A percentile compares a stretch with the other conserved stretches of the same genome.
Conservation (phyloP, 1,140 invertebrate genomes). For the Dreissena rostriformis region DNA sequence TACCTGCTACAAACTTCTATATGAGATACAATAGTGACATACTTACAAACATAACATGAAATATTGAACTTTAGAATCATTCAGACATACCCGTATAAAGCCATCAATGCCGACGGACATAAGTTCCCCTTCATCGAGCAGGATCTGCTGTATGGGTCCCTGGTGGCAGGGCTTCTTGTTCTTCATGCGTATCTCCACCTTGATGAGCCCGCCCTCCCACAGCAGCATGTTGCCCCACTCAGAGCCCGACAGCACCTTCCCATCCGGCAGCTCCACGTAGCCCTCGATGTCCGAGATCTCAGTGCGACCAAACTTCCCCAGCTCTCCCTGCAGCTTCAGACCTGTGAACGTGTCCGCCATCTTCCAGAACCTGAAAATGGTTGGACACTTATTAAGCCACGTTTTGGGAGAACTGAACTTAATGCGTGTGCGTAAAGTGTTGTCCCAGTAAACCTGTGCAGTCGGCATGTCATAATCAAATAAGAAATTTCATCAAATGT, state of each 20-base stretch:
- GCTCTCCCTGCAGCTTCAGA: slow-evolving; percentile 91
- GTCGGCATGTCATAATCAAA: too few relatives aligned
- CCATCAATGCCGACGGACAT: slow-evolving; percentile 89
- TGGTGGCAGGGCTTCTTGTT: slow-evolving; percentile 87
- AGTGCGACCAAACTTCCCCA: slow-evolving; percentile 94
- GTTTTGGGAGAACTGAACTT: too few relatives aligned
- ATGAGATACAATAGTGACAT: too few relatives aligned
- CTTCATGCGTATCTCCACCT: slow-evolving; percentile 84
- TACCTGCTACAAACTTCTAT: too few relatives aligned
- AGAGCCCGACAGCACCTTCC: slow-evolving; percentile 92
- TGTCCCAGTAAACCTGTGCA: too few relatives aligned
- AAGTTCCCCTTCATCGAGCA: slow-evolving; percentile 85
- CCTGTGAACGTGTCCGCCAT: slow-evolving; percentile 95
- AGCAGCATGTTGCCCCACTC: slow-evolving; percentile 95
- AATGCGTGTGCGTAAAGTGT: too few relatives aligned
- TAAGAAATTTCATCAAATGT: too few relatives aligned
- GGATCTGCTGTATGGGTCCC: slow-evolving; percentile 88
- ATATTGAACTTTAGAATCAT: too few relatives aligned
- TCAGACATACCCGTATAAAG: slow-evolving; percentile 85
- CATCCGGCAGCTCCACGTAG: slow-evolving; percentile 91
- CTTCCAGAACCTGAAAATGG: slow-evolving; percentile 89
- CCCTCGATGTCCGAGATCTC: slow-evolving; percentile 94
- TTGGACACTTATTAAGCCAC: too few relatives aligned
- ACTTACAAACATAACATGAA: too few relatives aligned
- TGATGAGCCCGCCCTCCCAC: slow-evolving; percentile 93